phyloP scores from a whole-genome alignment of 2,113 vertebrate species.

The Gavialis gangeticus region DNA sequence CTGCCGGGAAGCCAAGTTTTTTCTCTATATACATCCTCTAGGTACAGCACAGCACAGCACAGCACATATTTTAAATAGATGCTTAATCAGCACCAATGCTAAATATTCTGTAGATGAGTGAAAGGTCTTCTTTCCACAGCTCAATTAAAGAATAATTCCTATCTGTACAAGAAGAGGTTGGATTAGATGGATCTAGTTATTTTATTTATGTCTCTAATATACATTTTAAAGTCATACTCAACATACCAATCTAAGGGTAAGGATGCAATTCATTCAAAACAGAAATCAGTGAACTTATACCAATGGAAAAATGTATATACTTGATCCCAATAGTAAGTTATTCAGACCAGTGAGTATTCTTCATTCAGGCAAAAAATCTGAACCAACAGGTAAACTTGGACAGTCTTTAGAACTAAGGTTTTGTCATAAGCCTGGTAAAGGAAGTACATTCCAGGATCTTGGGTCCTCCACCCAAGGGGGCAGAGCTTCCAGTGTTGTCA shows the following conservation, averaged over 20 bases:
- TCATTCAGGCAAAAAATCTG: neutral
- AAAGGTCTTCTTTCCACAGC: neutral
- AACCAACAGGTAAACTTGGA: fast-evolving
- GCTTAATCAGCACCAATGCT: neutral
- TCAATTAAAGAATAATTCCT: neutral
- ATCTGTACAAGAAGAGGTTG: neutral
- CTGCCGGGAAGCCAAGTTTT: neutral
- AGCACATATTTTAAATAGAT: neutral
- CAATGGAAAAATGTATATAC: fast-evolving
- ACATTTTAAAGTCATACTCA: neutral
- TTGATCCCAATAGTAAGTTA: neutral
- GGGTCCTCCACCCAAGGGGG: fast-evolving
- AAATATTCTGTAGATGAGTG: neutral
- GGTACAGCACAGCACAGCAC: neutral
- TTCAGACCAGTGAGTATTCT: neutral
- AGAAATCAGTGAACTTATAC: neutral
- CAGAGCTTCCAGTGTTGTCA: fast-evolving
- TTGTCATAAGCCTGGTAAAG: neutral
- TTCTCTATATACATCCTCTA: neutral
- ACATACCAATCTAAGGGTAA: neutral
- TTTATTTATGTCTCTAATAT: neutral
- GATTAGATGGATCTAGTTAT: neutral
- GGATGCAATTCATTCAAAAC: neutral
- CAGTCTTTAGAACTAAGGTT: neutral
- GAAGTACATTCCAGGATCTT: fast-evolving